Evolutionary conservation across 64 coral and sea anemone species (phyloP), one percentile per base, ranked within the genome.

Genomic region (Dendronephthya gigantea): DNA sequence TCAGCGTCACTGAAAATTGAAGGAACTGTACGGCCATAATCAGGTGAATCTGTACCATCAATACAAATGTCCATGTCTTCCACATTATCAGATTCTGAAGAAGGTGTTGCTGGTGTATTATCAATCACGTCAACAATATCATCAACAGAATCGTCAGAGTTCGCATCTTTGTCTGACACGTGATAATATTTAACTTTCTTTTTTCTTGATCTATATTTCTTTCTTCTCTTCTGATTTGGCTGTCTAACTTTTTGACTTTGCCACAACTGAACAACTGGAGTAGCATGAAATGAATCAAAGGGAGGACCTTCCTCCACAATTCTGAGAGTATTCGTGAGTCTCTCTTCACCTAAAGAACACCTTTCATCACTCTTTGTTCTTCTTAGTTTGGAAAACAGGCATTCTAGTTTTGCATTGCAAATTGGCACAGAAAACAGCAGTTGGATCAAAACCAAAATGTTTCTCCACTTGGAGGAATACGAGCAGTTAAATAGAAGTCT

Each of bases 361-460:
- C 69, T 76, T 34, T 12, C 12, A 37, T 76, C 69, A 34, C 9
- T 76, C 31, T 76, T 76, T 28, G 69, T 76, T 76, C 69, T 31
- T 16, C 17, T 76, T 2, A 76, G n/a, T 37, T 34, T 2, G 7
- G 69, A 76, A 76, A 76, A 76, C 35, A 76, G 35, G 13, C 69
- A 30, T 34, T 76, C 69, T 37, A 76, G n/a, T 76, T 37, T 76
- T 34, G 69, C 69, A 76, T 76, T 76, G 35, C 69, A 76, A 15
- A 76, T 76, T 76, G 69, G 69, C 69, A 76, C 69, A 34, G 69
- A 76, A 76, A 76, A 76, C 69, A 76, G 31, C n/a, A 76, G 25
- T 37, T 76, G 29, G 16, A 76, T 76, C 69, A 76, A 76, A 31
- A 76, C 4, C 35, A 5, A 76, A 37, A 34, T 76, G 35, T 76